Evolutionary conservation across 2,888 invertebrate genomes (phyloP).

Genomic region (Marronus borbonicus): DNA sequence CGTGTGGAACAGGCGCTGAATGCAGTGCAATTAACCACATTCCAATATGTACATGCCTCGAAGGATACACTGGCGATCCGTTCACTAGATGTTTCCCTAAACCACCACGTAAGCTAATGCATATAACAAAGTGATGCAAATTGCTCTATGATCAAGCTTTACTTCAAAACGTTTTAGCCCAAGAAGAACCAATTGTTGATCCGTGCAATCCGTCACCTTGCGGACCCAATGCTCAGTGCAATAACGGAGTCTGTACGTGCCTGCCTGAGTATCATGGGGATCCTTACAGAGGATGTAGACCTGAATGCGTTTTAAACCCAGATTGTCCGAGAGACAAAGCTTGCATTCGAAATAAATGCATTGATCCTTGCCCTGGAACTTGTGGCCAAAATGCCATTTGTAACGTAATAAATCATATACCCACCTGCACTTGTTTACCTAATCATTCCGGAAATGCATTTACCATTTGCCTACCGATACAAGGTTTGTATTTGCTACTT

Average conservation of each 20-base stretch:
- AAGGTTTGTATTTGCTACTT: conserved; percentile 64
- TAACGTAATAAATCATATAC: conserved; percentile 81
- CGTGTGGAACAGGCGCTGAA: conserved; percentile 81
- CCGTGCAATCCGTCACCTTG: conserved; percentile 87
- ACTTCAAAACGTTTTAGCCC: conserved; percentile 63
- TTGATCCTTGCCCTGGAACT: conserved; percentile 79
- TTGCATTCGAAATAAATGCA: conserved; percentile 79
- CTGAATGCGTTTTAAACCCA: conserved; percentile 79
- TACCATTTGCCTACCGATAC: conserved; percentile 72
- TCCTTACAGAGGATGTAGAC: conserved; percentile 80
- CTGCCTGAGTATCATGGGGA: conserved; percentile 85
- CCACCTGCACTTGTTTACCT: conserved; percentile 80
- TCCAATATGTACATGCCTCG: conserved; percentile 82
- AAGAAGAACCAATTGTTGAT: conserved; percentile 67
- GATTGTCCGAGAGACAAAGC: conserved; percentile 78
- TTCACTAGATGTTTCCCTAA: conserved; percentile 78
- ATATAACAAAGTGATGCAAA: not conserved
- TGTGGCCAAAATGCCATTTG: conserved; percentile 83
- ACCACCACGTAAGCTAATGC: conserved; percentile 66
- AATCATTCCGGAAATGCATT: conserved; percentile 82
- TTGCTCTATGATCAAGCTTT: not conserved
- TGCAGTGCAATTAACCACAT: conserved; percentile 85
- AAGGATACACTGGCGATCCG: conserved; percentile 84
- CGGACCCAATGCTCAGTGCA: conserved; percentile 87
- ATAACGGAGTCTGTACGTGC: conserved; percentile 85